Evolutionary conservation across 2,888 invertebrate genomes (phyloP).

Genomic region (Folsomia manolachei): DNA sequence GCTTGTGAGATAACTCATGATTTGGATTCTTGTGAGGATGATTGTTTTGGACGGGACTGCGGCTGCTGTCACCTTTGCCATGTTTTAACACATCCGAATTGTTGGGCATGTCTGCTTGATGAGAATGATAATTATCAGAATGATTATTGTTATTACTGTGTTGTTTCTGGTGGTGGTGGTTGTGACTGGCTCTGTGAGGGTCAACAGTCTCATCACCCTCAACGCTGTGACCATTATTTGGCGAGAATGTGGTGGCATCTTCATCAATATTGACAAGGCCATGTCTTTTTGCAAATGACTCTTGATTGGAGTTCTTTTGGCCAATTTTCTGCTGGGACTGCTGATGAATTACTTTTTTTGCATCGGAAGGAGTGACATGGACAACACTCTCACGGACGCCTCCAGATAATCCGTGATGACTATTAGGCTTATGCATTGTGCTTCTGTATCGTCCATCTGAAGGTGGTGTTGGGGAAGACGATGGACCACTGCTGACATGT

Average conservation of each 20-base stretch:
- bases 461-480: slow-evolving; percentile 2
- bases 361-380: slow-evolving; percentile 19
- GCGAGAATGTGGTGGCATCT: too few species aligned
- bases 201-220: background rate
- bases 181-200: background rate
- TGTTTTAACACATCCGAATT: slow-evolving; percentile 5
- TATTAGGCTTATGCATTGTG: background rate
- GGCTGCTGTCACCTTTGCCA: background rate
- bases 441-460: slow-evolving; percentile 10
- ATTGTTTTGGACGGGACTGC: slow-evolving; percentile 6
- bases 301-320: slow-evolving; percentile 14
- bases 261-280: slow-evolving; percentile 26
- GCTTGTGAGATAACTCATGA: background rate
- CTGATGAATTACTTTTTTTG: background rate
- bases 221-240: slow-evolving; percentile 16
- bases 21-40: background rate
- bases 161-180: slow-evolving; percentile 10
- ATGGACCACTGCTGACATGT: too few species aligned
- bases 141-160: slow-evolving; percentile 12
- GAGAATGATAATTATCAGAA: too few species aligned
- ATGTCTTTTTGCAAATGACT: slow-evolving; percentile 20
- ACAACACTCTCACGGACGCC: slow-evolving; percentile 18
- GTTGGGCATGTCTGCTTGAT: slow-evolving; percentile 3
- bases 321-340: background rate
- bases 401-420: background rate